A percentile compares a stretch with the other conserved stretches of the same genome.
Evolutionary conservation across 1,140 invertebrate species (phyloP).

Genomic region (Octopus bimaculoides): DNA sequence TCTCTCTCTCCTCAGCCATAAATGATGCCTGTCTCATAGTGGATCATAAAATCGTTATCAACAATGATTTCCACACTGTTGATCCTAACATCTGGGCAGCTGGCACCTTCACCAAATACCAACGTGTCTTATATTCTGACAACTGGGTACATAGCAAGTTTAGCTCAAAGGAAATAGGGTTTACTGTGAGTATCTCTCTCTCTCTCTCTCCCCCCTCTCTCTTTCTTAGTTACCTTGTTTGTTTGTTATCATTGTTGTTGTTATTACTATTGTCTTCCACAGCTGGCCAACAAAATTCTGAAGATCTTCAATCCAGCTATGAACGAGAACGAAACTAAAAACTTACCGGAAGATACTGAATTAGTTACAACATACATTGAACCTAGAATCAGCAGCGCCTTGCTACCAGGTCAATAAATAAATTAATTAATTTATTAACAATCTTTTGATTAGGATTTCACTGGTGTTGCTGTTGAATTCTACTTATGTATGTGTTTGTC

Average conservation of each 20-base stretch:
- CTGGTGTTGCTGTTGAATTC: too few species aligned
- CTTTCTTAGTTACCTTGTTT: too few species aligned
- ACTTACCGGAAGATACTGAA: constrained; percentile 46
- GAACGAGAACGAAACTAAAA: constrained; percentile 34
- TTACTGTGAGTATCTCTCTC: constrained; percentile 37
- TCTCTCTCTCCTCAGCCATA: constrained; percentile 61
- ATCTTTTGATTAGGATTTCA: too few species aligned
- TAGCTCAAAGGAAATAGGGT: constrained; percentile 57
- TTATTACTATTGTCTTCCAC: constrained; percentile 18
- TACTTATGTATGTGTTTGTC: too few species aligned
- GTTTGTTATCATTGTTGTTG: too few species aligned
- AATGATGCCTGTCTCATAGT: constrained; percentile 69
- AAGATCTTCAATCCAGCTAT: constrained; percentile 54
- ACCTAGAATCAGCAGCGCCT: constrained; percentile 47
- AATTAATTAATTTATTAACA: too few species aligned
- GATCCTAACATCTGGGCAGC: constrained; percentile 69
- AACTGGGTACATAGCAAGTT: constrained; percentile 57
- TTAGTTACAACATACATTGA: constrained; percentile 53
- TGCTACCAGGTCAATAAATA: constrained; percentile 34
- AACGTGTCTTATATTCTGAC: constrained; percentile 55
- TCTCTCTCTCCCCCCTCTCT: too few species aligned
- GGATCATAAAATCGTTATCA: constrained; percentile 70
- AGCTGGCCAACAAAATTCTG: constrained; percentile 53
- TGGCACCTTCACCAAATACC: constrained; percentile 65
- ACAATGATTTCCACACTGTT: constrained; percentile 68